Evolutionary conservation across 2,113 vertebrate species (phyloP), one percentile per base, ranked within the genome.

Genomic region (Scalopus aquaticus): DNA sequence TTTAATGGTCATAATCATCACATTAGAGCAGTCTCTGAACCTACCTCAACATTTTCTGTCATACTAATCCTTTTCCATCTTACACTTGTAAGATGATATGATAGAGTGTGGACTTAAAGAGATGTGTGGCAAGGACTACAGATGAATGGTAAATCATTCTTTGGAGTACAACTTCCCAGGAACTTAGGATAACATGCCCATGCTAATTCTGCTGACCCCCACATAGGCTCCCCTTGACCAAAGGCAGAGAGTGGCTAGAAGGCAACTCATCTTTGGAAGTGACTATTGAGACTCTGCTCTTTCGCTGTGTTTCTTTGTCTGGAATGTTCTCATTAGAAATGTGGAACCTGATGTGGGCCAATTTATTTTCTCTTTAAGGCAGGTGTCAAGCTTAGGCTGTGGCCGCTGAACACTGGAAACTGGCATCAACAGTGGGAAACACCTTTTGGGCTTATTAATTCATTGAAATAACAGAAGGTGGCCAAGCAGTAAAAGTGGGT

Each of bases 311-410:
- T 81, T 60, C 30, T 93, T 79, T 67, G 35, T 88, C 65, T 90
- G 81, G 64, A 91, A 84, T 65, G 58, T 94, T 88, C 77, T 96
- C 30, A 9, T 28, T 13, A 92, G 35, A 81, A 92, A 80, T 90
- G 81, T 42, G 26, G 58, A 62, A 26, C 73, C 69, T 9, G 16
- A 35, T 10, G 15, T 76, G 35, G 49, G 42, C 74, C 77, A 91
- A 0, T 89, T 90, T 72, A 51, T 74, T 16, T 56, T 39, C 46
- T 56, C 73, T 95, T 92, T 76, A 96, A 67, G 89, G 76, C 76
- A 62, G 79, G 94, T 60, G 46, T 64, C 39, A 60, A 58, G 32
- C 60, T 69, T n/a, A 70, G 51, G 11, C 42, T 1, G 19, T 44
- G 56, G 60, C 74, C 30, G 37, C 39, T 37, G 37, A 69, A 28